phyloP scores from a whole-genome alignment of 2,797 vertebrate genomes.

The Tenualosa ilisha region DNA sequence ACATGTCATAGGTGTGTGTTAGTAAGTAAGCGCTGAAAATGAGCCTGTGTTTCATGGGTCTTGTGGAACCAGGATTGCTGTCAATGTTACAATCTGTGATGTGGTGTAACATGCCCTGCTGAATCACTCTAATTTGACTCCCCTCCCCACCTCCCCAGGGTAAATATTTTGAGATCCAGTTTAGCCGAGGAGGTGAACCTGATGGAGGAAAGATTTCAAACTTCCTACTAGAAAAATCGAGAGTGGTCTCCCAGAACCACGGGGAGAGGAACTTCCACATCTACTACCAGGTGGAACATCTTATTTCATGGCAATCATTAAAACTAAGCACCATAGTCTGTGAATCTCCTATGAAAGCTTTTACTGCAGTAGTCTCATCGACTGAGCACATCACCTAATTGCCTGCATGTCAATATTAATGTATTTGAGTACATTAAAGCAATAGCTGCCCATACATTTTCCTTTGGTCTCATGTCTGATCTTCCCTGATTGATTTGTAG shows the following conservation, averaged over 20 bases:
- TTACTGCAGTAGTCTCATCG: background rate
- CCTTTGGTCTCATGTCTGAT: background rate
- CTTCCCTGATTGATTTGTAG: conserved; percentile 53
- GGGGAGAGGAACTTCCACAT: conserved; percentile 83
- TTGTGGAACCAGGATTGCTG: background rate
- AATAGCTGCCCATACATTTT: background rate
- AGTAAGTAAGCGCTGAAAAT: background rate
- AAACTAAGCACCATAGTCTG: background rate
- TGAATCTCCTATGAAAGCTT: background rate
- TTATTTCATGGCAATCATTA: background rate
- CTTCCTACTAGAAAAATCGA: conserved; percentile 82
- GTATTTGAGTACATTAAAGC: background rate
- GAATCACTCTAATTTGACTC: background rate
- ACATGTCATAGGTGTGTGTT: background rate
- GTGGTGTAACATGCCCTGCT: background rate
- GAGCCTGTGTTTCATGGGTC: background rate
- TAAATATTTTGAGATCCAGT: conserved; percentile 89
- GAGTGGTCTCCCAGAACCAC: conserved; percentile 79
- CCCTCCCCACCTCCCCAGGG: conserved; percentile 63
- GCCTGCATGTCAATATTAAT: background rate
- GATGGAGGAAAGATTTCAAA: conserved; percentile 85
- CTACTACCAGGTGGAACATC: conserved; percentile 77
- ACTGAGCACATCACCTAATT: background rate
- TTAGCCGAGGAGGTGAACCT: conserved; percentile 81
- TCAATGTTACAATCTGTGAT: background rate